These are phyloP conservation scores for Heliconius cydno DNA, from an alignment of 2,888 invertebrate species.

Conservation along the genomic window DNA sequence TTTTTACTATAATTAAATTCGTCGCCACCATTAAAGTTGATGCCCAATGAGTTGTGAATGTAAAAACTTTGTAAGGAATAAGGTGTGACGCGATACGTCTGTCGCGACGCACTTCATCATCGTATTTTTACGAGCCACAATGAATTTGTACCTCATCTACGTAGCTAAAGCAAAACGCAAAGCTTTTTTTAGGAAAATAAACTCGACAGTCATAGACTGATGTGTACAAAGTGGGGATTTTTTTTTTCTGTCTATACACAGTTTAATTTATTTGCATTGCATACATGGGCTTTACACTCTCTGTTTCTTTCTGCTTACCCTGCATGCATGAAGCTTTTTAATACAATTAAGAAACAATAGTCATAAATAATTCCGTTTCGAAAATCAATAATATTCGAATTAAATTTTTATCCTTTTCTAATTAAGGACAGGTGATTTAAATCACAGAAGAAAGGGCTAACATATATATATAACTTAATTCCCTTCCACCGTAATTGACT, in stretches of 20 bases:
- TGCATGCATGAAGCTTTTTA: too few species aligned
- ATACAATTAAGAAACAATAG: too few species aligned
- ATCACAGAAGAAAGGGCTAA: background rate
- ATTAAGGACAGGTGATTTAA: background rate
- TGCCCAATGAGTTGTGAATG: constrained; percentile 47
- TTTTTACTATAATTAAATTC: background rate
- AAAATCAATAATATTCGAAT: background rate
- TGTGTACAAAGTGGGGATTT: background rate
- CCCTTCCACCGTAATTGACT: background rate
- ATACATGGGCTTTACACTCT: too few species aligned
- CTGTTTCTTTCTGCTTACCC: too few species aligned
- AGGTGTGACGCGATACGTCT: constrained; percentile 58
- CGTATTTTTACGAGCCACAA: constrained; percentile 71
- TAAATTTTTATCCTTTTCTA: background rate
- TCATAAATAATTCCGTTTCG: too few species aligned
- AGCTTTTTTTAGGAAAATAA: constrained; percentile 67
- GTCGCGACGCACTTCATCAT: constrained; percentile 53
- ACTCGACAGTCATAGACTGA: constrained; percentile 51
- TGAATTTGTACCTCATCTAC: constrained; percentile 65
- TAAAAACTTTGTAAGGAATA: constrained; percentile 58
- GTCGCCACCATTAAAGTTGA: constrained; percentile 30
- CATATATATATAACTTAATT: background rate
- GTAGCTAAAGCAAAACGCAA: constrained; percentile 62
- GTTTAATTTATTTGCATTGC: too few species aligned
- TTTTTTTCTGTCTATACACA: background rate